Base-by-base conservation (phyloP, 2,888 invertebrate genomes). In the Aplocera efformata region DNA sequence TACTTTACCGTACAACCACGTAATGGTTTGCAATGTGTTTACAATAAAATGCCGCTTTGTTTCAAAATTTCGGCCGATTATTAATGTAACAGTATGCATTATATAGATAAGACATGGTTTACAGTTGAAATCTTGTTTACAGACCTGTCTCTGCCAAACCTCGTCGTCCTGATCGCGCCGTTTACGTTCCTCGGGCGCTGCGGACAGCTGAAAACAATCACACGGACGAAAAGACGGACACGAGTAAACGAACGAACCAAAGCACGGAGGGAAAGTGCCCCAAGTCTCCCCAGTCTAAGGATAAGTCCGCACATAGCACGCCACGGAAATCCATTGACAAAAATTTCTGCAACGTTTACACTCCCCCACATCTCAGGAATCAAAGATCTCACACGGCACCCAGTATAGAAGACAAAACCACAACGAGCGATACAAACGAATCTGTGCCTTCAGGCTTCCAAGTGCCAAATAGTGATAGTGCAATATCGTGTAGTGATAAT, bases 101-200 rank as follows among this genome's bases (percentile, higher is more conserved):
- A n/a, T n/a, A n/a, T n/a, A n/a, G n/a, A n/a, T n/a, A n/a, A n/a
- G n/a, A n/a, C n/a, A n/a, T n/a, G n/a, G n/a, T n/a, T n/a, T n/a
- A n/a, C n/a, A n/a, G n/a, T 11, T 20, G 27, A 7, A 11, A 7
- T 41, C 53, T 64, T 65, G 58, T 66, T 49, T 29, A 26, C 72
- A 84, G 83, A 67, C 72, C 82, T 53, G 79, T 77, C 36, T 72
- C 85, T 35, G 63, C 78, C 29, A 85, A 74, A 57, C 84, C 85
- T 28, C 90, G 92, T 42, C 90, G 94, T 53, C 95, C 95, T 31
- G 95, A 95, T 75, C 91, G 93, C 25, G 94, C 94, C 10, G 92
- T 94, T 33, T 95, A 95, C 85, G 92, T 95, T 47, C 95, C 95
- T 45, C 89, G 93, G 65, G 93, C 92, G 46, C 86, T 92, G 48